Evolutionary conservation across 2,888 invertebrate genomes (phyloP), one percentile per base, ranked within the genome.

Genomic region (Orgyia antiqua): DNA sequence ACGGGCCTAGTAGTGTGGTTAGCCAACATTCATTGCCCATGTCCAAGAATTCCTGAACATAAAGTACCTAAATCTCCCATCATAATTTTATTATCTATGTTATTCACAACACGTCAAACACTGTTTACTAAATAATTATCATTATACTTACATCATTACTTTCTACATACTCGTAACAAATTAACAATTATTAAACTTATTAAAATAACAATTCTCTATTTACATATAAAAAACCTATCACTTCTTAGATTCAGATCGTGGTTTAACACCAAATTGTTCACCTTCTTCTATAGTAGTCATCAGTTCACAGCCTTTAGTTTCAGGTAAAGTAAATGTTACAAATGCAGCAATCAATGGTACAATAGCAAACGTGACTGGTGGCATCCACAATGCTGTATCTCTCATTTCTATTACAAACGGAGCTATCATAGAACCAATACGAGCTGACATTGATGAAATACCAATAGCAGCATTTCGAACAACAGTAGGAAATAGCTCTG

Each of bases 401-500:
- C 71, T 75, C 55, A 92, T 55, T 12, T 89, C 89, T 10, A 93
- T 91, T 4, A 97, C 89, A 59, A 93, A 94, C 0, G 96, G 96
- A 0, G 96, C 94, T 6, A 92, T 50, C 88, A 96, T 94, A 0
- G 95, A 95, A 0, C 97, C 97, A 12, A 96, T 80, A 44, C 96
- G 88, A 0, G 96, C 96, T 59, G 92, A 89, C 91, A 95, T 94
- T 0, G 96, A 96, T n/a, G 93, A 93, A n/a, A 92, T 88, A 0
- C 97, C 97, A 32, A 97, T 88, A 0, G 95, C 96, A 27, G 93
- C 92, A 55, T 95, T 96, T 17, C 97, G 87, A 1, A 96, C 92
- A 2, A 95, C 93, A 0, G 97, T 97, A 0, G 97, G 97, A 56
- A 95, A 96, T 28, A 96, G 66, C 73, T 97, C 97, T 0, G 94